Evolutionary conservation across 1,140 invertebrate species (phyloP), one percentile per base, ranked within the genome.

Genomic region (Rhynchophorus ferrugineus): DNA sequence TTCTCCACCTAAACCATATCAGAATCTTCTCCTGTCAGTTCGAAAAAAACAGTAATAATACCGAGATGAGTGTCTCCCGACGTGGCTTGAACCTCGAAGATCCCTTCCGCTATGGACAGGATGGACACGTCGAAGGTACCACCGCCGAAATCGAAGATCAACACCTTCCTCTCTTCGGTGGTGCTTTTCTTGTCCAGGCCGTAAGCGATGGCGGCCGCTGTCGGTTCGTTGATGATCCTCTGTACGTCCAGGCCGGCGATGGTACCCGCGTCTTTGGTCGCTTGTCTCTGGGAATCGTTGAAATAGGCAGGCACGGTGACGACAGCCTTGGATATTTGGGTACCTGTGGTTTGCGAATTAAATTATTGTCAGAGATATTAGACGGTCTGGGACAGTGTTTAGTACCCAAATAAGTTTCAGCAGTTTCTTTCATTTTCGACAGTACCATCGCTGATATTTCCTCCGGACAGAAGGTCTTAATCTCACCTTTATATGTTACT

Each of bases 381-480:
- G 5, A 29, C 24, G 11, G 11, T 6, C 5, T 29, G 24, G 24
- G 24, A 29, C 11, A 29, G 5, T 16, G 14, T 7, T 7, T 37
- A 3, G 49, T 53, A 17, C 72, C 73, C 8, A 75, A 50, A 50
- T 67, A 74, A 3, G 64, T 60, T 58, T 75, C 73, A 3, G 75
- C 73, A 3, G 73, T 82, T 66, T 87, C 82, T 58, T 81, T 84
- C 84, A 87, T 87, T 65, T 88, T 91, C 8, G 75, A 77, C 48
- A 92, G 66, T 3, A 93, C 81, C 88, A 92, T 92, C 0, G 88
- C 87, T 41, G 78, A 79, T 48, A 84, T 77, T 72, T 87, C 82
- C 69, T 86, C 81, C 0, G 81, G 78, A 42, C 72, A 74, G 65
- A 82, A 83, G 3, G 59, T 65, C 55, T 76, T 80, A 24, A 57